Evolutionary conservation across 2,797 vertebrate genomes (phyloP), one percentile per base, ranked within the genome.

Genomic region (Lacerta viridis): DNA sequence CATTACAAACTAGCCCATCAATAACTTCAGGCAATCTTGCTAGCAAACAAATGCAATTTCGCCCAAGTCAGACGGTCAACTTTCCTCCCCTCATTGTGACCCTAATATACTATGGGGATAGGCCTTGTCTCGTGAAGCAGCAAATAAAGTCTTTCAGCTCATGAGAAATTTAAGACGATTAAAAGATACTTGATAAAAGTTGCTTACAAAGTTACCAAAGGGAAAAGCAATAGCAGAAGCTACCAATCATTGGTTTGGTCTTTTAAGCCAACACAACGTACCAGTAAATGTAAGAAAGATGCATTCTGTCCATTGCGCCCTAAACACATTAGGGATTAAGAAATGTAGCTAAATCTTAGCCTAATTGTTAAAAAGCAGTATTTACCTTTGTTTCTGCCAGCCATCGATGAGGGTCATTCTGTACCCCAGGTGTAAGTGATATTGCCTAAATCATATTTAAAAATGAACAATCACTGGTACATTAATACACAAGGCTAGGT

Each of bases 351-450:
- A 61, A 10, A 33, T 80, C 86, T 80, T 36, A 87, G 7, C 2
- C 86, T 36, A 43, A 69, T 86, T 23, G 83, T n/a, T 81, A 82
- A 87, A 59, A 9, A 77, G 5, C 39, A 72, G 36, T 55, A 89
- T 83, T 95, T 98, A 99, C 99, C 98, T 99, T 99, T 93, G 98
- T 98, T 96, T 99, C 99, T 91, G 98, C 98, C 74, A 99, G 95
- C 99, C 99, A 99, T 92, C 96, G 97, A 96, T 98, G 98, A 88
- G 98, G 97, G 92, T 99, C 98, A 93, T 96, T 98, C 89, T 95
- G 97, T 93, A 98, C 93, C 69, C 93, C 97, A 90, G 98, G 95
- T 91, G 95, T 97, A 93, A 98, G 96, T 66, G 98, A 97, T 95
- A 99, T 97, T 29, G 97, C 97, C 99, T 99, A 87, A 2, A 64